Evolutionary conservation across 1,140 invertebrate species (phyloP).

Genomic region (Camponotus pennsylvanicus): DNA sequence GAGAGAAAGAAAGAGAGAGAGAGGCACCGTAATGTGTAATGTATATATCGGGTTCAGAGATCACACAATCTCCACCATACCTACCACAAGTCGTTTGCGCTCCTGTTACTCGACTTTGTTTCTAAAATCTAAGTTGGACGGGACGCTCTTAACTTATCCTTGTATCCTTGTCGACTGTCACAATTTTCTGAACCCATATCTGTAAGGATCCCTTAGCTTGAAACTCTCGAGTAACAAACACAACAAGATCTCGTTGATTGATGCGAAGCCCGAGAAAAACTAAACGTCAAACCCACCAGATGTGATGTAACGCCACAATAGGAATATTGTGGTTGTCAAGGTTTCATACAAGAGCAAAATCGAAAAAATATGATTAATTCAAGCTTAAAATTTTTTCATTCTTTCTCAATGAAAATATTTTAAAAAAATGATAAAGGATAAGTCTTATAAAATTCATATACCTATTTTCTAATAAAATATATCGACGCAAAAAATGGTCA

Average conservation of each 20-base stretch:
- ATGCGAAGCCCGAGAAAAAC: background rate
- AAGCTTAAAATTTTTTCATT: background rate
- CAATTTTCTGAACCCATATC: background rate
- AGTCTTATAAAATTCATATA: too few relatives aligned
- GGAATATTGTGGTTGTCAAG: too few relatives aligned
- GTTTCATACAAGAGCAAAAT: background rate
- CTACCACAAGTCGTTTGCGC: constrained; percentile 51
- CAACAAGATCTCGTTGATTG: background rate
- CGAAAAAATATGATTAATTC: too few relatives aligned
- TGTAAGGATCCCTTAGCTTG: background rate
- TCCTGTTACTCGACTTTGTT: background rate
- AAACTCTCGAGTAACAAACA: background rate
- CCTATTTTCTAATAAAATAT: background rate
- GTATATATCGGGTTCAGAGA: constrained; percentile 72
- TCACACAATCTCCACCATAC: constrained; percentile 62
- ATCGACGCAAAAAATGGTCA: background rate
- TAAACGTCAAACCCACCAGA: background rate
- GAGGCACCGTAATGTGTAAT: constrained; percentile 65
- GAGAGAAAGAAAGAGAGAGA: constrained; percentile 68
- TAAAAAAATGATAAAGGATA: background rate
- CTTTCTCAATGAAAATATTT: background rate
- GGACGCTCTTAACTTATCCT: background rate
- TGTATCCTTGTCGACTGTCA: too few relatives aligned
- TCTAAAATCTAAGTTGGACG: background rate
- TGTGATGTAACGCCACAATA: background rate